These are phyloP conservation scores for Microtus ochrogaster DNA, from an alignment of 2,113 vertebrate species.

Conservation along the genomic window DNA sequence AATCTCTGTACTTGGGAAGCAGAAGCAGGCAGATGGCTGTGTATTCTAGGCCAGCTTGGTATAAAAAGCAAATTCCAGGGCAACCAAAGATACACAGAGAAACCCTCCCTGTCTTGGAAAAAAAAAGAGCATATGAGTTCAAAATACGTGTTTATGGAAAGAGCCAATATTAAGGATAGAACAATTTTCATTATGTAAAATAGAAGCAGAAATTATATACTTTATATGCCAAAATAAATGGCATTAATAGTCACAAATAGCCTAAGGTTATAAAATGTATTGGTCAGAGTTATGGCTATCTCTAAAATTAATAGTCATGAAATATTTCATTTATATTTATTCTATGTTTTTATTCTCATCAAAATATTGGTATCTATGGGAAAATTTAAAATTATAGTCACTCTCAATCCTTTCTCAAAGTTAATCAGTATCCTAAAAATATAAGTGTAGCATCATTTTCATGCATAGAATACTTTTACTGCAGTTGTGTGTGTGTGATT, in stretches of 20 bases:
- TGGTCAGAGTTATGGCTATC: not conserved
- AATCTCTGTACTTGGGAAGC: not conserved
- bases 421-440: not conserved
- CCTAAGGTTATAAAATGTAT: not conserved
- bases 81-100: too few species aligned
- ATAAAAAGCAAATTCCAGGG: too few species aligned
- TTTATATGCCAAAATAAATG: slow-evolving; percentile 29
- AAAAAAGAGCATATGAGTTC: not conserved
- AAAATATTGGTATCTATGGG: slow-evolving; percentile 25
- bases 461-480: not conserved
- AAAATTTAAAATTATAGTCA: not conserved
- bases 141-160: not conserved
- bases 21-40: not conserved
- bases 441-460: not conserved
- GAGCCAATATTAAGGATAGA: not conserved
- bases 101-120: too few species aligned
- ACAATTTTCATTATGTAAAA: not conserved
- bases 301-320: not conserved
- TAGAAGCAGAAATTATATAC: not conserved
- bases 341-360: not conserved
- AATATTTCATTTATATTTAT: not conserved
- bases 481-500: not conserved
- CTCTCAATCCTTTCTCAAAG: not conserved
- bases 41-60: too few species aligned
- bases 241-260: not conserved